Evolutionary conservation across 2,797 vertebrate species (phyloP), one percentile per base, ranked within the genome.

Genomic region (Fratercula arctica): DNA sequence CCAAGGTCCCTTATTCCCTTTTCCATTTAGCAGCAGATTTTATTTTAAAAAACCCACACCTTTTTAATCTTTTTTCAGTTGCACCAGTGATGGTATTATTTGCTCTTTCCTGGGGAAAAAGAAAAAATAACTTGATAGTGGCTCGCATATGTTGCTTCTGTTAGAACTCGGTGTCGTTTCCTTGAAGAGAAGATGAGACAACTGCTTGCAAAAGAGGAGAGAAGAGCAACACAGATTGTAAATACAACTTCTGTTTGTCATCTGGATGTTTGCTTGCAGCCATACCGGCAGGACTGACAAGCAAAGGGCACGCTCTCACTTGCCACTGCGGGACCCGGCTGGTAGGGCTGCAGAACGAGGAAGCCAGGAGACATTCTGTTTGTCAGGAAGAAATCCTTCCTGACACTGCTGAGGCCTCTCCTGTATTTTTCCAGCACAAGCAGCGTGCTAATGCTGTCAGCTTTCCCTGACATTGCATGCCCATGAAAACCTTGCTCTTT

Each of bases 1-100:
- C 60, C 80, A 73, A 93, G 46, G 59, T 85, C 66, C 23, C 79
- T 95, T 86, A 85, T 79, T 95, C 83, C 69, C 35, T 63, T 69
- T 56, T 46, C 54, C 39, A 91, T 84, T 95, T 35, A 90, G 74
- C 54, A 67, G 76, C 69, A 75, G 54, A 74, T 87, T 79, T 90
- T 85, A 67, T 41, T 93, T 10, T 1, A 3, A 74, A 90, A 86
- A 78, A 46, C 0, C n/a, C 75, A 85, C 28, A 67, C 26, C 10
- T 76, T 88, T 90, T 74, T 13, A 53, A 23, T 88, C 1, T 2
- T 46, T 59, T 67, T 60, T 21, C 35, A 37, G 0, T 63, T 74
- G 56, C 29, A n/a, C 26, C 57, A 17, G 35, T n/a, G 46, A 84
- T 56, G 63, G 14, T 35, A 20, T 43, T 89, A 80, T 89, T 80